Percentiles rank a stretch among this genome's conserved stretches.
phyloP scores from a whole-genome alignment of 2,888 invertebrate species.

The Phyllotreta striolata region DNA sequence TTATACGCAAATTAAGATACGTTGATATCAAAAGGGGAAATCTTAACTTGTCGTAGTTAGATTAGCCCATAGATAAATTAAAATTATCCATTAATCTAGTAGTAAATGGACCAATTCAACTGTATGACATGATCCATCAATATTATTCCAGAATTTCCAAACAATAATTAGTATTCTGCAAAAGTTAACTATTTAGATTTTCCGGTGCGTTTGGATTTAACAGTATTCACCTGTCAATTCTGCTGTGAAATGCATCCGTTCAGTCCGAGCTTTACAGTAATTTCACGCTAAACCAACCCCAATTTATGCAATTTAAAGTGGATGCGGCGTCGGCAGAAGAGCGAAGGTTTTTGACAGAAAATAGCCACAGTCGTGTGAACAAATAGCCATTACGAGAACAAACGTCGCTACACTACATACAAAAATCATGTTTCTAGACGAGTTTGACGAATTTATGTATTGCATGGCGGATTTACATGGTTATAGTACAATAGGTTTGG shows the following conservation, averaged over 20 bases:
- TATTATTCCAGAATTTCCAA: no score
- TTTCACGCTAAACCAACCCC: constrained; percentile 33
- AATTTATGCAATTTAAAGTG: constrained; percentile 34
- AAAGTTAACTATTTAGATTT: constrained; percentile 14
- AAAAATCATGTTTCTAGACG: constrained; percentile 28
- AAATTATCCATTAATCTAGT: no score
- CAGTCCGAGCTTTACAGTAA: constrained; percentile 25
- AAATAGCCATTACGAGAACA: constrained; percentile 34
- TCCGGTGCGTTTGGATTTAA: constrained; percentile 12
- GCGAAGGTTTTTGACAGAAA: constrained; percentile 42
- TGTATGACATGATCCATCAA: no score
- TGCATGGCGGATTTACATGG: constrained; percentile 2
- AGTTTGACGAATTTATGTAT: constrained; percentile 26
- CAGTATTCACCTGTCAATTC: constrained; percentile 31
- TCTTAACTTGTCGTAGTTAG: no score
- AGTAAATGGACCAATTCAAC: no score
- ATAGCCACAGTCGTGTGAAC: constrained; percentile 37
- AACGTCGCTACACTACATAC: constrained; percentile 14
- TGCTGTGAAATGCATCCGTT: constrained; percentile 28
- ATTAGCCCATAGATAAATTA: no score
- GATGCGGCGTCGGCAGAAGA: constrained; percentile 35
- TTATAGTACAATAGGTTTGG: constrained; percentile 7
- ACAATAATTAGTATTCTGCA: not conserved
- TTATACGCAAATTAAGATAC: no score
- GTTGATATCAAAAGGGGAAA: no score